phyloP scores from a whole-genome alignment of 2,888 invertebrate genomes.

The Ichneumoninae sp. region DNA sequence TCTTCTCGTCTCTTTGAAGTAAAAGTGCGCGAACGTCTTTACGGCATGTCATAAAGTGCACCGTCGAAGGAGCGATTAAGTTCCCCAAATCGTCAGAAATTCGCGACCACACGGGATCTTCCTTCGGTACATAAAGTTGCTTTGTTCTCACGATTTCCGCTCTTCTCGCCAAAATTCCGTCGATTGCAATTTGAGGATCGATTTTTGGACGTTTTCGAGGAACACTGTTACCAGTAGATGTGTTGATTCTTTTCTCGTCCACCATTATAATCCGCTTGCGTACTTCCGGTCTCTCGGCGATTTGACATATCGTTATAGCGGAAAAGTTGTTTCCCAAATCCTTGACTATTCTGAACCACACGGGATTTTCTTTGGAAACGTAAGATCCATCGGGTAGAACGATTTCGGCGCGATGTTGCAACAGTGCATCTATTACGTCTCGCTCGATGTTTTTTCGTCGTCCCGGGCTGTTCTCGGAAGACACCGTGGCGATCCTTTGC shows the following conservation, averaged over 20 bases:
- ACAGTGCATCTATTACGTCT: background rate
- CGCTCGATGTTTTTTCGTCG: background rate
- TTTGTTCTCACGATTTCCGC: background rate
- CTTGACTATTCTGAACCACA: background rate
- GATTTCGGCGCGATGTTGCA: background rate
- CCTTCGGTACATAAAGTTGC: background rate
- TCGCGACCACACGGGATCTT: background rate
- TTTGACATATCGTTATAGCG: background rate
- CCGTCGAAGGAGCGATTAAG: background rate
- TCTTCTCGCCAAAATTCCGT: background rate
- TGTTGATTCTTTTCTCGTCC: background rate
- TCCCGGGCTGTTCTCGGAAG: background rate
- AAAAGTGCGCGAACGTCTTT: background rate
- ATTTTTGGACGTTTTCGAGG: background rate
- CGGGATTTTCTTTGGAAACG: background rate
- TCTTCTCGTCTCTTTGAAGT: background rate
- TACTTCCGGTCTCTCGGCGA: background rate
- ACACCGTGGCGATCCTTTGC: background rate
- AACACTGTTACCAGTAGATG: background rate
- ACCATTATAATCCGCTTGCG: background rate
- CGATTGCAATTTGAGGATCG: background rate
- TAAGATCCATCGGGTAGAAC: background rate
- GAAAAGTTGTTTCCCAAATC: background rate
- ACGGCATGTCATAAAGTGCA: background rate
- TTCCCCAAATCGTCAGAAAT: constrained; percentile 14